Percentiles rank a stretch among this genome's conserved stretches.
Conservation (phyloP, 2,797 vertebrate genomes). For the Bradypus variegatus region DNA sequence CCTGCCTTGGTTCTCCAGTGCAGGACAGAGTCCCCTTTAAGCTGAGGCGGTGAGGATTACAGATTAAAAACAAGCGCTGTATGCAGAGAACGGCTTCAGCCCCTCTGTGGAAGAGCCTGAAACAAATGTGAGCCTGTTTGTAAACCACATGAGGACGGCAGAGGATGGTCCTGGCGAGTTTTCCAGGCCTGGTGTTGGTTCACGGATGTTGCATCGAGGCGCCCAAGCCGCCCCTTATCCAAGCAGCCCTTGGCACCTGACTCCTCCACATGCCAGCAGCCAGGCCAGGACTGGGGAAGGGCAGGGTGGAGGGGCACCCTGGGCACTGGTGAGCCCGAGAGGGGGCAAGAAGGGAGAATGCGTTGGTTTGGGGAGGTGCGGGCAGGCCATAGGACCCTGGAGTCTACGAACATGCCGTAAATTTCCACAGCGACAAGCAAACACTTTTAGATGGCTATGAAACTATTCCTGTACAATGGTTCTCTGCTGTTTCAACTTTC, state of each 20-base stretch:
- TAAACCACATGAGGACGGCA: background rate
- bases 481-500: background rate
- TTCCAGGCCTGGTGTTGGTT: background rate
- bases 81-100: background rate
- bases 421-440: background rate
- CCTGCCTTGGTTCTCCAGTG: background rate
- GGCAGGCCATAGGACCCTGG: background rate
- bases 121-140: fast-evolving
- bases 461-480: background rate
- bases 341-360: background rate
- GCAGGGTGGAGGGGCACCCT: background rate
- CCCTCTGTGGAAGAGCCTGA: background rate
- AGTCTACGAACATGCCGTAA: background rate
- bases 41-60: background rate
- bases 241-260: background rate
- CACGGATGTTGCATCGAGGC: background rate
- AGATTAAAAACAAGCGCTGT: background rate
- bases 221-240: background rate
- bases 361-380: background rate
- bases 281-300: background rate
- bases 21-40: background rate
- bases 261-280: background rate
- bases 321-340: background rate
- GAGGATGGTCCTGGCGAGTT: background rate
- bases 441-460: background rate